A percentile compares a stretch with the other conserved stretches of the same genome.
Evolutionary conservation across 2,888 invertebrate species (phyloP).

Genomic region (Liodrosophila aerea): DNA sequence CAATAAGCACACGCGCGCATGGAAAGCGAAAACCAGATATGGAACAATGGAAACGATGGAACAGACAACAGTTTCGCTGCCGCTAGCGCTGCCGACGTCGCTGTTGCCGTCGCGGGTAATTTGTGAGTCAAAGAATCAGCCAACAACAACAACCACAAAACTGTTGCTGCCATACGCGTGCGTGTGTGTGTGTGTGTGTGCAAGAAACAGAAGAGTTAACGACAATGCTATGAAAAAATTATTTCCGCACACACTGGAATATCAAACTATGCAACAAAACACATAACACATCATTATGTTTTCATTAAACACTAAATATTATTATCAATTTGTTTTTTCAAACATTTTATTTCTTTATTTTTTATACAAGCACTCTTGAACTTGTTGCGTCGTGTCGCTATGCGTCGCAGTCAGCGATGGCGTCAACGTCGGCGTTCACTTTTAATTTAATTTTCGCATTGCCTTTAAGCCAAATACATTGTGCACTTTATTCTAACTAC

Average conservation of each 20-base stretch:
- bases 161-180: conserved; percentile 14
- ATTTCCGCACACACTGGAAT: background rate
- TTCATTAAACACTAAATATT: conserved; percentile 11
- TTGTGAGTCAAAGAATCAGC: conserved; percentile 76
- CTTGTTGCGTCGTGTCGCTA: conserved; percentile 44
- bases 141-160: conserved; percentile 46
- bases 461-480: conserved; percentile 29
- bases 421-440: conserved; percentile 40
- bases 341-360: conserved; percentile 33
- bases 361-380: conserved; percentile 55
- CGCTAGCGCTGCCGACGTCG: conserved; percentile 39
- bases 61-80: conserved; percentile 74
- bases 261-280: background rate
- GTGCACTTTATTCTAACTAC: conserved; percentile 31
- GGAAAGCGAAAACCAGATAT: conserved; percentile 76
- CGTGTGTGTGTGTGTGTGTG: conserved; percentile 7
- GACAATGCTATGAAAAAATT: conserved; percentile 29
- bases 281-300: conserved; percentile 4
- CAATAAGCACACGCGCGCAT: conserved; percentile 54
- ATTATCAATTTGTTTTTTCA: conserved; percentile 11
- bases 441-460: conserved; percentile 43
- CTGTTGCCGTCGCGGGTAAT: conserved; percentile 61
- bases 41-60: conserved; percentile 53
- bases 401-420: conserved; percentile 24
- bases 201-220: conserved; percentile 45